Evolutionary conservation across 2,797 vertebrate genomes (phyloP).

Genomic region (Limnodromus scolopaceus): DNA sequence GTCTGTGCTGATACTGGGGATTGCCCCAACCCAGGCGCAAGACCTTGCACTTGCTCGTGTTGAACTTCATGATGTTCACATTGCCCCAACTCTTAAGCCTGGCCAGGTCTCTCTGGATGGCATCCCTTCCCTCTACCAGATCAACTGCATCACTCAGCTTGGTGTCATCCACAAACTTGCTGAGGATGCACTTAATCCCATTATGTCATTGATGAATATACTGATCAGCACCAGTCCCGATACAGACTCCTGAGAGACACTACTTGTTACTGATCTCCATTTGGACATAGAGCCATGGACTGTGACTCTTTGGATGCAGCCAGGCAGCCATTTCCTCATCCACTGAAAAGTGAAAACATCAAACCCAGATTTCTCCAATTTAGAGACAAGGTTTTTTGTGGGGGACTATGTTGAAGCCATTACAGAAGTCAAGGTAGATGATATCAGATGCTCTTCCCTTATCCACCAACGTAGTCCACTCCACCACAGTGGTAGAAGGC

Average conservation of each 20-base stretch:
- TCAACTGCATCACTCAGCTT: not conserved
- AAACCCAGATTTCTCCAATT: too few relatives aligned
- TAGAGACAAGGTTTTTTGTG: too few relatives aligned
- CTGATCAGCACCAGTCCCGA: not conserved
- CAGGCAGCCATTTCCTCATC: not conserved
- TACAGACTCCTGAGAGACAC: not conserved
- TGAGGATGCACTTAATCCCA: not conserved
- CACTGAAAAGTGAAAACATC: not conserved
- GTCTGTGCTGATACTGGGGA: not conserved
- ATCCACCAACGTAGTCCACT: not conserved
- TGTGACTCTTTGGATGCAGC: not conserved
- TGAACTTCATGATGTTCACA: not conserved
- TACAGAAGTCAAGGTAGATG: not conserved
- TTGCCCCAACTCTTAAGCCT: not conserved
- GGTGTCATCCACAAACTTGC: not conserved
- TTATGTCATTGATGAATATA: not conserved
- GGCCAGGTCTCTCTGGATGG: not conserved
- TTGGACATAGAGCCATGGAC: not conserved
- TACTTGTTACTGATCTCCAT: not conserved
- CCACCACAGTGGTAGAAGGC: not conserved
- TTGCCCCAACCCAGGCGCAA: not conserved
- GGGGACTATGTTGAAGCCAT: not conserved
- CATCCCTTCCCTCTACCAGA: not conserved
- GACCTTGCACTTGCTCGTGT: not conserved
- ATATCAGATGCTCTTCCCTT: not conserved